Base-by-base conservation (phyloP, 2,888 invertebrate genomes). In the Chymomyza amoena region DNA sequence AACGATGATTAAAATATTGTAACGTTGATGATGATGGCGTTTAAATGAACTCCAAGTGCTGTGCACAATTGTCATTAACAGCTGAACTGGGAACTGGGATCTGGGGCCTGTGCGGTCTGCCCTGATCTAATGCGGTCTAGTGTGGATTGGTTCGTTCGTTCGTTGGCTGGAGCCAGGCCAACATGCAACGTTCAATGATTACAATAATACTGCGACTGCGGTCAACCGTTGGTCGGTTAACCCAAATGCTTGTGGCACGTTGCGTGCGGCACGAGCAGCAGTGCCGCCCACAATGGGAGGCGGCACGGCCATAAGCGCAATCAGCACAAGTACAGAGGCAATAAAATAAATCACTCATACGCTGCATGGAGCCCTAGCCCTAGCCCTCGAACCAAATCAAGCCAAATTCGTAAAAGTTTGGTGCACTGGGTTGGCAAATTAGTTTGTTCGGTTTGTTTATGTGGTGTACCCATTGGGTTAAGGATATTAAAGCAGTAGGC, bases 331-430 rank as follows among this genome's bases (percentile, higher is more conserved):
- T 7, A 13, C 18, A 57, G 13, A 57, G 25, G 69, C 56, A 73
- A 82, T 80, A 73, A 84, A 84, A 86, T 86, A 83, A 83, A 86
- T 83, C 82, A 86, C 87, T 77, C 81, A 84, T 86, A 84, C 83
- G 82, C 72, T 57, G 66, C 69, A 64, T 76, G 6, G n/a, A 5
- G 54, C 20, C 16, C 51, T 51, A 45, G 13, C 39, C n/a, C n/a
- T 13, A 45, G 13, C 13, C 2, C 39, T n/a, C n/a, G n/a, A 13
- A 45, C 13, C 39, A 45, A 45, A 45, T 45, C 39, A 45, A 45
- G 39, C 39, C 9, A 36, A 36, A 45, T 1, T 4, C 36, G 9
- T 36, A 36, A 2, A 36, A 36, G 9, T 36, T 36, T 36, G 36
- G 7, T 45, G 39, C 39, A 13, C 9, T 32, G 32, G 32, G 32